Base-by-base conservation (phyloP, 37 sponge, comb jelly and placozoan genomes). In the Haliclona indistincta region DNA sequence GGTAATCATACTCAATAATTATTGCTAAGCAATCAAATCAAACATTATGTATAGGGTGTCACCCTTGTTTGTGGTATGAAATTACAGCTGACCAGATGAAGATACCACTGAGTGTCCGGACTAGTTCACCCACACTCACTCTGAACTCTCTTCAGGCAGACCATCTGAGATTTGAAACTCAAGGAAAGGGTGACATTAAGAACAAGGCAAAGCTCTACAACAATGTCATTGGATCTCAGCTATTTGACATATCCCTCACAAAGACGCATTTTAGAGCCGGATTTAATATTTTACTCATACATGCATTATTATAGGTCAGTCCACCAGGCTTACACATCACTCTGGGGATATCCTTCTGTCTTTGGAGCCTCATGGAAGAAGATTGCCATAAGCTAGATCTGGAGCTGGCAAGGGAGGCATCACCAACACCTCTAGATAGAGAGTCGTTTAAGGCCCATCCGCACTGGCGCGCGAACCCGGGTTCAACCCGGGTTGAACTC, bases 171-270 rank as follows among this genome's bases (percentile, higher is more conserved):
- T 64, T 77, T 44, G n/a, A n/a, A n/a, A n/a, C n/a, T n/a, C 0
- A 8, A 20, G 53, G 1, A 4, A 42, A 42, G 2, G 11, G 44
- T 6, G 41, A 43, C 30, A 65, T 32, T 7, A 17, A 32, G 7
- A 65, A 35, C 13, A 65, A 30, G 38, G 82, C 82, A 20, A 81
- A 81, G 33, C 29, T 53, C 55, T 52, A 54, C 63, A 60, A 81
- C 56, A 81, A 81, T 64, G 73, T 64, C 43, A 73, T 81, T 38
- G 37, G 71, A 15, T 4, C 45, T 54, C 56, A 64, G 2, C 34
- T 81, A 11, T 58, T 58, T 54, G 33, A 49, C 13, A 36, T 81
- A n/a, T 41, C 65, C 10, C 32, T 81, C 2, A 22, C 36, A 39
- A 64, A 81, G 52, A 63, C 49, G 63, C 33, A 52, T 34, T 32